Evolutionary conservation across 1,140 invertebrate genomes (phyloP), one percentile per base, ranked within the genome.

Genomic region (Achatina immaculata): DNA sequence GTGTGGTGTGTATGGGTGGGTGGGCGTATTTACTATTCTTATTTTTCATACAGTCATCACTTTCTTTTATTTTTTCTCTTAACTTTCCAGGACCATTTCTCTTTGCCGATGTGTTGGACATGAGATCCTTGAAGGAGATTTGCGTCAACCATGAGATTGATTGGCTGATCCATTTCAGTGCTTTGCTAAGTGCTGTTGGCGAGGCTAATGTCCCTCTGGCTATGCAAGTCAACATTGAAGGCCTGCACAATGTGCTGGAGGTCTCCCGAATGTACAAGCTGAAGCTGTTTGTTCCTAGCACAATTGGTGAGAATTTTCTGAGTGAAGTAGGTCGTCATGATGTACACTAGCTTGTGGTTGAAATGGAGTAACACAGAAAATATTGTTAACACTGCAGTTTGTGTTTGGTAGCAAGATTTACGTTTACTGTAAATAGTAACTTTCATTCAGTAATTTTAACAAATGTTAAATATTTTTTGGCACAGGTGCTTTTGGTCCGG

Each of bases 151-250:
- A 98, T 87, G 93, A 95, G 81, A 94, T 98, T 65, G 96, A 98
- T 88, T 97, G 96, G 95, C 89, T 98, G 7, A 95, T 98, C 81
- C 97, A 98, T 90, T 98, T 98, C 88, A 96, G 96, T 66, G 97
- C 97, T 0, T 92, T 98, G 0, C 93, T 98, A 0, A 97, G 96
- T 88, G 96, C 96, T 0, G 94, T 98, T 42, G 96, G 96, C 0
- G 97, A 98, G 90, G 94, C 95, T 86, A 98, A 98, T 91, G 96
- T 98, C 6, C 95, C 96, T 0, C 90, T 97, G 62, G 96, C 96
- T 16, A 95, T 97, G 73, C 92, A 94, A 86, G 95, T 95, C 31
- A 96, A 96, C 86, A 95, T 95, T 62, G 94, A 95, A 92, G 95
- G 97, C 65, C 93, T 98, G 85, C 96, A 98, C 90, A 98, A 98